Evolutionary conservation across 2,888 invertebrate genomes (phyloP).

Genomic region (Litoditis marina): DNA sequence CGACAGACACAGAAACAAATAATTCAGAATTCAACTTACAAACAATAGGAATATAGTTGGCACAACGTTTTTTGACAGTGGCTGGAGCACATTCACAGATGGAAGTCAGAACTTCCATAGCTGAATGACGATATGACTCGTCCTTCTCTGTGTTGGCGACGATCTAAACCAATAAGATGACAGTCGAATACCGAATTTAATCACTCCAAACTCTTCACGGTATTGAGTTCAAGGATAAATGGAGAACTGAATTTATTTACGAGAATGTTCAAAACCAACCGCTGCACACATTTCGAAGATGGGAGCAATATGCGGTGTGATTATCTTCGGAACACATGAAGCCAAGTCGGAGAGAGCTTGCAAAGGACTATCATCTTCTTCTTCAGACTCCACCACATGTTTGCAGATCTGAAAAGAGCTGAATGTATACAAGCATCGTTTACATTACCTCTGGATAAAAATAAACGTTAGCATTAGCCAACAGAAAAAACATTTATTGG

Average conservation of each 20-base stretch:
- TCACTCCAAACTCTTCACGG: too few species aligned
- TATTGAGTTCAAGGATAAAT: too few species aligned
- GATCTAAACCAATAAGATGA: conserved; percentile 23
- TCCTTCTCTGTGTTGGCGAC: conserved; percentile 61
- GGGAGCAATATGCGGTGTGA: conserved; percentile 81
- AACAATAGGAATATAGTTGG: conserved; percentile 74
- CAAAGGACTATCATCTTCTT: conserved; percentile 77
- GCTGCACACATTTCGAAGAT: conserved; percentile 83
- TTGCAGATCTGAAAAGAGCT: conserved; percentile 69
- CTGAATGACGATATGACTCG: conserved; percentile 78
- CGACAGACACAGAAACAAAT: background rate
- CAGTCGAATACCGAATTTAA: background rate
- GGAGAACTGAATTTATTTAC: background rate
- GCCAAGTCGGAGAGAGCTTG: conserved; percentile 91
- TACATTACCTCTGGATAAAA: too few species aligned
- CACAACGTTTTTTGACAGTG: conserved; percentile 88
- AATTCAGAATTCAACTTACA: conserved; percentile 56
- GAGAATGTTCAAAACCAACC: conserved; percentile 68
- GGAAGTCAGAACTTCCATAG: conserved; percentile 80
- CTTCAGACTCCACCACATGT: conserved; percentile 78
- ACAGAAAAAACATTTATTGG: too few species aligned
- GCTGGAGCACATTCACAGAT: conserved; percentile 90
- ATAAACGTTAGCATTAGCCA: too few species aligned
- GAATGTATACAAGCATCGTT: too few species aligned
- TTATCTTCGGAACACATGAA: conserved; percentile 85